These are phyloP conservation scores for Serinus canaria DNA, from an alignment of 2,113 vertebrate genomes.

Conservation along the genomic window DNA sequence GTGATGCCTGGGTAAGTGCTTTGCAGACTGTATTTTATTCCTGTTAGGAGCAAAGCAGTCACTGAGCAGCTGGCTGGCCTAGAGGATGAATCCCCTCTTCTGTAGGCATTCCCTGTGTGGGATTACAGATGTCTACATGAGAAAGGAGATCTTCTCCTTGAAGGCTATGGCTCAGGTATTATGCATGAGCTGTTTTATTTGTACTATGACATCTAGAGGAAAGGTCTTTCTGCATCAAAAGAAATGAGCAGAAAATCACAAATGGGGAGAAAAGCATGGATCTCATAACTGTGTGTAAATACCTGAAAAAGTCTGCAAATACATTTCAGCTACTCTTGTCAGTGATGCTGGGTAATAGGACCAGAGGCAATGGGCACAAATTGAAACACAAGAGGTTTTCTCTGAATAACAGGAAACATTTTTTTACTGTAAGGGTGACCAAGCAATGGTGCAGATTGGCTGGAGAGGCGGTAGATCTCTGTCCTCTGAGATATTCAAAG, in stretches of 20 bases:
- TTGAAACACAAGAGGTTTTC: not conserved
- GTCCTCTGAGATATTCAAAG: not conserved
- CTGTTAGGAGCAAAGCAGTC: not conserved
- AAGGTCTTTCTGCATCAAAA: not conserved
- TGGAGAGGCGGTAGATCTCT: not conserved
- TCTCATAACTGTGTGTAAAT: not conserved
- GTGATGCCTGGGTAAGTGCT: not conserved
- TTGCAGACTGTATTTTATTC: not conserved
- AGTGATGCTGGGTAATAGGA: not conserved
- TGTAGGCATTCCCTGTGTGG: not conserved
- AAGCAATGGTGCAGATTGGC: not conserved
- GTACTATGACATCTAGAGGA: not conserved
- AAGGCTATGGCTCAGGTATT: not conserved
- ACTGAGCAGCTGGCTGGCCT: not conserved
- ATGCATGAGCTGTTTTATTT: not conserved
- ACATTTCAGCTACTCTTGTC: not conserved
- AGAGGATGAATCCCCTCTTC: not conserved
- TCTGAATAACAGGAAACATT: not conserved
- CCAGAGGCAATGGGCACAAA: not conserved
- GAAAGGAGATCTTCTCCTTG: not conserved
- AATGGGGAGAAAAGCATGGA: accelerated
- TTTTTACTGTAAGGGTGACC: not conserved
- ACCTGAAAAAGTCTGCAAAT: not conserved
- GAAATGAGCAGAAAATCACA: not conserved
- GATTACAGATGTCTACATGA: not conserved